phyloP scores from a whole-genome alignment of 2,113 vertebrate genomes.

The Hypocryptadius cinnamomeus region DNA sequence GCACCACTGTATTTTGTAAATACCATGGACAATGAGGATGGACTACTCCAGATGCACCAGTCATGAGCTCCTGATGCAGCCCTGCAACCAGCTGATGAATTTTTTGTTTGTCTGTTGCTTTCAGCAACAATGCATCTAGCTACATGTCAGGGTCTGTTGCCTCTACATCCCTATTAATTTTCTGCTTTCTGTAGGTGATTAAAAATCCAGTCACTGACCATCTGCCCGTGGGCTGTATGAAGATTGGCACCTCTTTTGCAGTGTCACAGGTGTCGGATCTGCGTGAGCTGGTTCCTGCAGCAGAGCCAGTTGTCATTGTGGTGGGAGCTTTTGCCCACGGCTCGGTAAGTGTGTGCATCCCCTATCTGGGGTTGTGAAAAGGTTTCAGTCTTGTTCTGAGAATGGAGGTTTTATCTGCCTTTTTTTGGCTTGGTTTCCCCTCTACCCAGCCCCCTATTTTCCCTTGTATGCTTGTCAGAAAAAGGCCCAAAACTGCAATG shows the following conservation, averaged over 20 bases:
- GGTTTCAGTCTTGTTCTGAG: neutral
- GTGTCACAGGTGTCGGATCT: conserved; percentile 65
- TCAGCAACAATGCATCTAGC: no score
- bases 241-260: conserved; percentile 85
- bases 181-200: conserved; percentile 72
- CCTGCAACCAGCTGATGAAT: neutral
- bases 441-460: rapidly evolving
- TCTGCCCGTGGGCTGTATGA: conserved; percentile 88
- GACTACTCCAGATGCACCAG: neutral
- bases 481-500: neutral
- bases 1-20: neutral
- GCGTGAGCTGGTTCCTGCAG: conserved; percentile 78
- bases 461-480: neutral
- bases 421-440: neutral
- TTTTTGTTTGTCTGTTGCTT: neutral
- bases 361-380: neutral
- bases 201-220: conserved; percentile 94
- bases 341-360: conserved; percentile 68
- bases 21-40: neutral
- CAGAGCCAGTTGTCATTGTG: conserved; percentile 81
- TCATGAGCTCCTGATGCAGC: neutral
- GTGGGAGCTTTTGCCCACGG: conserved; percentile 96
- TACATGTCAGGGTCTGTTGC: neutral
- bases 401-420: neutral
- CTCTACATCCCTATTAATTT: neutral